A percentile compares a stretch with the other conserved stretches of the same genome.
phyloP scores from a whole-genome alignment of 2,113 vertebrate genomes.

The Oriolus oriolus region DNA sequence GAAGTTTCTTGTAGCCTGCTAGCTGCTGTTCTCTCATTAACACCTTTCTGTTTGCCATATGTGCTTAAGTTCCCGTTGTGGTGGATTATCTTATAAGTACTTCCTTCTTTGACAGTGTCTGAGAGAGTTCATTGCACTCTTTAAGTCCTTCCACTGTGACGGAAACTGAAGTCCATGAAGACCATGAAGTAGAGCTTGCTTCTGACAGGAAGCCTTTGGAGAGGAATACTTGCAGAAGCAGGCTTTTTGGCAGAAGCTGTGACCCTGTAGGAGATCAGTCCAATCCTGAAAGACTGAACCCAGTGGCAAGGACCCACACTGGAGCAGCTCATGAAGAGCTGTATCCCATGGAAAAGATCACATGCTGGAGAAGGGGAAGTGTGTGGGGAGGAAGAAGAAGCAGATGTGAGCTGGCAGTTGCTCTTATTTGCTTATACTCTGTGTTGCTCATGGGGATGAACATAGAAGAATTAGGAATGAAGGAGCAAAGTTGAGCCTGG shows the following conservation, averaged over 20 bases:
- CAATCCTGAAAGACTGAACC: not conserved
- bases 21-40: too few relatives aligned
- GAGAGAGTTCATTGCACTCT: not conserved
- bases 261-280: not conserved
- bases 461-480: not conserved
- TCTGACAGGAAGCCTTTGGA: not conserved
- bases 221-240: not conserved
- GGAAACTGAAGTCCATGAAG: not conserved
- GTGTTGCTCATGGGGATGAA: too few relatives aligned
- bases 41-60: not conserved
- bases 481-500: not conserved
- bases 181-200: not conserved
- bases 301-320: not conserved
- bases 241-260: not conserved
- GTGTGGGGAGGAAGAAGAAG: not conserved
- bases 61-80: not conserved
- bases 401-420: not conserved
- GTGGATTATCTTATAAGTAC: not conserved
- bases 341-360: not conserved
- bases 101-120: not conserved
- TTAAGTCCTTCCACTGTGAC: too few relatives aligned
- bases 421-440: not conserved
- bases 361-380: not conserved
- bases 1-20: too few relatives aligned
- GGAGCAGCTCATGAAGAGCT: not conserved